phyloP scores from a whole-genome alignment of 2,797 vertebrate species.

The Syncerus caffer region DNA sequence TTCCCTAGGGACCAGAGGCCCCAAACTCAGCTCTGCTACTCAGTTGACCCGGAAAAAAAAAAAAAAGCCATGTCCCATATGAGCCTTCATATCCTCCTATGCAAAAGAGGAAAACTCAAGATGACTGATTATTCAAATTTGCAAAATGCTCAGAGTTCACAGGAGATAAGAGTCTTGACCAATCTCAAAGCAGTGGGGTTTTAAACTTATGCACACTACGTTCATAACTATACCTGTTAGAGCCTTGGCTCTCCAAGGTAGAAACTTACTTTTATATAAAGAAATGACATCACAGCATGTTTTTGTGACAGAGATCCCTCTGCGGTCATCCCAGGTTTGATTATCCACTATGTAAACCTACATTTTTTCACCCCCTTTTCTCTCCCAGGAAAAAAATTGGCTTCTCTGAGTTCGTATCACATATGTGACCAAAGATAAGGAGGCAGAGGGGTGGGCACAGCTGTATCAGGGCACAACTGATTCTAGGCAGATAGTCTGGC shows the following conservation, averaged over 20 bases:
- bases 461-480: neutral
- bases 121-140: conserved; percentile 48
- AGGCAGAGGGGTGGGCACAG: neutral
- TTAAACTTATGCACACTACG: neutral
- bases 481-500: neutral
- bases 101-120: conserved; percentile 37
- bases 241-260: neutral
- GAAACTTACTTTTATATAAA: conserved; percentile 41
- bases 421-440: neutral
- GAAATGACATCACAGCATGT: neutral
- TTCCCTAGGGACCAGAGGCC: neutral
- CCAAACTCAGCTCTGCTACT: neutral
- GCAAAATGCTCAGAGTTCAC: conserved; percentile 32
- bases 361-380: too few species aligned
- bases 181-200: neutral
- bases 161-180: neutral
- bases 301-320: conserved; percentile 25
- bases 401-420: neutral
- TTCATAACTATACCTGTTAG: neutral
- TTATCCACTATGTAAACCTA: conserved; percentile 12
- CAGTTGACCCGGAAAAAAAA: conserved; percentile 7
- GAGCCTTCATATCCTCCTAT: neutral
- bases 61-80: neutral
- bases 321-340: neutral
- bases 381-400: neutral